phyloP scores from a whole-genome alignment of 2,888 invertebrate genomes.

The Frankliniella intonsa region DNA sequence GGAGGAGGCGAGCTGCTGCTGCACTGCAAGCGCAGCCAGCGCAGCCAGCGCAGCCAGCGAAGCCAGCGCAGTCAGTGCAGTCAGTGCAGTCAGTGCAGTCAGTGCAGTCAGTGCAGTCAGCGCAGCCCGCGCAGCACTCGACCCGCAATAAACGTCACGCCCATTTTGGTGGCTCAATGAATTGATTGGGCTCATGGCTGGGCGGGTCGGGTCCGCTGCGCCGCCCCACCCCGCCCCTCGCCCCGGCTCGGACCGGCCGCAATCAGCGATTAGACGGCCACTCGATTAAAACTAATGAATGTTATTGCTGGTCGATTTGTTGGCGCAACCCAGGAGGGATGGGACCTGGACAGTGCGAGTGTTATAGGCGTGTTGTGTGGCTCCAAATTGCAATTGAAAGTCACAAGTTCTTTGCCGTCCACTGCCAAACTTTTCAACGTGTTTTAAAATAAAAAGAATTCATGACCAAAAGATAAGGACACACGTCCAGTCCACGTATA shows the following conservation, averaged over 20 bases:
- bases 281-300: slow-evolving; percentile 12
- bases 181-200: slow-evolving; percentile 14
- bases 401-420: too few species aligned
- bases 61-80: not conserved
- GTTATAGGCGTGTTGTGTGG: too few species aligned
- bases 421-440: too few species aligned
- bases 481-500: too few species aligned
- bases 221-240: not conserved
- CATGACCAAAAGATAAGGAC: too few species aligned
- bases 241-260: not conserved
- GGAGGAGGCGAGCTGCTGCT: too few species aligned
- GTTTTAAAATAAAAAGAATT: too few species aligned
- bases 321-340: not conserved
- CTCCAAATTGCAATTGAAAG: too few species aligned
- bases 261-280: not conserved
- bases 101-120: not conserved
- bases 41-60: not conserved
- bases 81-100: not conserved
- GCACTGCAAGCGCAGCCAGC: not conserved
- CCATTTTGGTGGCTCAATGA: slow-evolving; percentile 17
- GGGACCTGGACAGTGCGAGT: too few species aligned
- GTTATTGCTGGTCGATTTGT: not conserved
- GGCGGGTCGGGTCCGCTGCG: not conserved
- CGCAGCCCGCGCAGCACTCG: not conserved
- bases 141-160: slow-evolving; percentile 5